These are phyloP conservation scores for Microctenopoma steveboyesi DNA, from an alignment of 2,797 vertebrate species.

Conservation along the genomic window DNA sequence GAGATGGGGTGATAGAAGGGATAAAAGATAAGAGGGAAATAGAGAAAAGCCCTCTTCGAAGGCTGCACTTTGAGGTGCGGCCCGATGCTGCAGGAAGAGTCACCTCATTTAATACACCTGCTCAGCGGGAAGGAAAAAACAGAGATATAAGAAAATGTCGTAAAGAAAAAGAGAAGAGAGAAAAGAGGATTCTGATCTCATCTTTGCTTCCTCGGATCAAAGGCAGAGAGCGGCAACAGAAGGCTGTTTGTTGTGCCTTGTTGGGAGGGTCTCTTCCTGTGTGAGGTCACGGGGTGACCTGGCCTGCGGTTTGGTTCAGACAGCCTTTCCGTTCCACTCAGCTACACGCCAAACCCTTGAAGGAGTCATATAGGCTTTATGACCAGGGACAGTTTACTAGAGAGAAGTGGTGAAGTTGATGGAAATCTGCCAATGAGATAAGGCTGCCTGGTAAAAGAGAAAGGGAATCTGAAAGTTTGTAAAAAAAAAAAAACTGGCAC, in stretches of 20 bases:
- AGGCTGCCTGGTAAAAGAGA: slow-evolving; percentile 3
- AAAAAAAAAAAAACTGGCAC: slow-evolving; percentile 4
- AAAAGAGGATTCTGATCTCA: slow-evolving; percentile 59
- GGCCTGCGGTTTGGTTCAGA: slow-evolving; percentile 53
- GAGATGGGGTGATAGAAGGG: slow-evolving; percentile 63
- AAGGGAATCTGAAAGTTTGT: slow-evolving; percentile 3
- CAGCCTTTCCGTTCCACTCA: slow-evolving; percentile 38
- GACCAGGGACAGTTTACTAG: slow-evolving; percentile 12
- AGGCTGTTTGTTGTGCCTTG: slow-evolving; percentile 75
- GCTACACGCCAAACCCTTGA: slow-evolving; percentile 34
- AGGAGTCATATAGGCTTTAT: slow-evolving; percentile 33
- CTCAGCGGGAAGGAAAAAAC: slow-evolving; percentile 63
- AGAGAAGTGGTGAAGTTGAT: slow-evolving; percentile 1
- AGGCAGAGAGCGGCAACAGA: slow-evolving; percentile 63
- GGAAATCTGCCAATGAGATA: slow-evolving; percentile 18
- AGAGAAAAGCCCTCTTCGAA: slow-evolving; percentile 76
- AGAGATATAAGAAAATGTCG: slow-evolving; percentile 61
- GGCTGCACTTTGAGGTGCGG: slow-evolving; percentile 77
- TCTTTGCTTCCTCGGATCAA: slow-evolving; percentile 73
- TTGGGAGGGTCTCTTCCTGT: slow-evolving; percentile 61
- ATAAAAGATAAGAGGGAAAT: slow-evolving; percentile 75
- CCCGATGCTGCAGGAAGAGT: slow-evolving; percentile 65
- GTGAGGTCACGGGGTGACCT: slow-evolving; percentile 58
- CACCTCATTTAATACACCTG: slow-evolving; percentile 79
- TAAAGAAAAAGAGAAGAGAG: slow-evolving; percentile 55